A percentile compares a stretch with the other conserved stretches of the same genome.
These are phyloP conservation scores for Mythimna albipuncta DNA, from an alignment of 2,888 invertebrate species.

Conservation along the genomic window DNA sequence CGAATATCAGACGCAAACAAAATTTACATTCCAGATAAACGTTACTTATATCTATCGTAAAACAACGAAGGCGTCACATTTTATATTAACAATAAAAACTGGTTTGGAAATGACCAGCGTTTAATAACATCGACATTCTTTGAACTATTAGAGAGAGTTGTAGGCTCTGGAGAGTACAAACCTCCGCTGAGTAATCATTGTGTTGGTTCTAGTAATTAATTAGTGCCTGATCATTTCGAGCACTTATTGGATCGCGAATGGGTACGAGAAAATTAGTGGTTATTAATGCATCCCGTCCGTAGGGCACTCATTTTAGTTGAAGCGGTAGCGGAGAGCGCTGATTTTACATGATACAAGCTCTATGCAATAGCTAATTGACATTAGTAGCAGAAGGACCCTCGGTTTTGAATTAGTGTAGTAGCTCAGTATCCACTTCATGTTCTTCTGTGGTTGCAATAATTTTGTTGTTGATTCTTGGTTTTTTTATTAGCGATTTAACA, in stretches of 20 bases:
- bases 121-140: slow-evolving; percentile 79
- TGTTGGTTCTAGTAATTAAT: slow-evolving; percentile 72
- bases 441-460: background rate
- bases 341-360: slow-evolving; percentile 40
- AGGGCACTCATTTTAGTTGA: slow-evolving; percentile 44
- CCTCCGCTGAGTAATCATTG: slow-evolving; percentile 70
- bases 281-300: slow-evolving; percentile 58
- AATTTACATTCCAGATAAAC: slow-evolving; percentile 59
- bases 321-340: slow-evolving; percentile 21
- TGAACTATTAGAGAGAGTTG: slow-evolving; percentile 71
- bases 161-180: slow-evolving; percentile 65
- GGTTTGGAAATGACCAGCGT: slow-evolving; percentile 70
- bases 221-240: slow-evolving; percentile 68
- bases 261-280: slow-evolving; percentile 63
- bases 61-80: slow-evolving; percentile 60
- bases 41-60: slow-evolving; percentile 49
- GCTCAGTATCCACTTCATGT: background rate
- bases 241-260: slow-evolving; percentile 62
- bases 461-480: background rate
- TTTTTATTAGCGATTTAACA: background rate
- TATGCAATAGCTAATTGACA: slow-evolving; percentile 21
- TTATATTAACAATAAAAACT: slow-evolving; percentile 64
- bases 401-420: slow-evolving; percentile 1
- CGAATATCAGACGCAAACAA: slow-evolving; percentile 55
- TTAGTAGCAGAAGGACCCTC: slow-evolving; percentile 1